Evolutionary conservation across 2,113 vertebrate genomes (phyloP).

Genomic region (Cynoglossus semilaevis): DNA sequence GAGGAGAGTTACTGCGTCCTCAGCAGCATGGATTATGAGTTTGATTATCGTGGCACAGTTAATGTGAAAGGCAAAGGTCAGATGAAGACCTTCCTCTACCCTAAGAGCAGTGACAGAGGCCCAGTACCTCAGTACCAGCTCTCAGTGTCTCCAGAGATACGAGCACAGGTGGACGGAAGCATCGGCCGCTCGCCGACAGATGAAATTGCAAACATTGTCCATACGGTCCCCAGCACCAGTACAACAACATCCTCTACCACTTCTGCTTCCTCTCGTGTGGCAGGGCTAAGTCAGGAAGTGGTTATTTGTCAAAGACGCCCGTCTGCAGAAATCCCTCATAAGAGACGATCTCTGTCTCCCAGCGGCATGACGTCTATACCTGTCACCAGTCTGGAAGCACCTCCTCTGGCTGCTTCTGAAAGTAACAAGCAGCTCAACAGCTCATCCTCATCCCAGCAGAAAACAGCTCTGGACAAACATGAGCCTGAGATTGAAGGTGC

Average conservation of each 20-base stretch:
- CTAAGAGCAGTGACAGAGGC: slow-evolving; percentile 86
- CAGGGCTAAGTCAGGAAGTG: slow-evolving; percentile 68
- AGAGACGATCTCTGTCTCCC: slow-evolving; percentile 56
- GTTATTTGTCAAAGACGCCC: slow-evolving; percentile 36
- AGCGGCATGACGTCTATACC: slow-evolving; percentile 51
- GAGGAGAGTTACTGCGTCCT: slow-evolving; percentile 95
- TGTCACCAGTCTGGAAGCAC: slow-evolving; percentile 42
- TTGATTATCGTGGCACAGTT: slow-evolving; percentile 96
- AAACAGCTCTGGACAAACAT: slow-evolving; percentile 22
- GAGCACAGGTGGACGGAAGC: slow-evolving; percentile 96
- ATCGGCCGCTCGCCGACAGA: slow-evolving; percentile 97
- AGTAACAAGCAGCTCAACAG: slow-evolving; percentile 31
- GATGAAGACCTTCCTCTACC: slow-evolving; percentile 99
- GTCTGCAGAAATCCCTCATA: slow-evolving; percentile 27
- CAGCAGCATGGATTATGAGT: slow-evolving; percentile 91
- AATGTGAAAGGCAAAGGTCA: slow-evolving; percentile 98
- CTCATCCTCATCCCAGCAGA: slow-evolving; percentile 30
- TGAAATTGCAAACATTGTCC: slow-evolving; percentile 89
- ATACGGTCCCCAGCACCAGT: slow-evolving; percentile 52
- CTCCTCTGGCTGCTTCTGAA: slow-evolving; percentile 15
- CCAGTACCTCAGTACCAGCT: slow-evolving; percentile 91
- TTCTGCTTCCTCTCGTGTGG: slow-evolving; percentile 60
- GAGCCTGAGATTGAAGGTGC: slow-evolving; percentile 57
- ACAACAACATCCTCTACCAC: slow-evolving; percentile 37
- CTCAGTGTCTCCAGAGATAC: slow-evolving; percentile 94